Evolutionary conservation across 2,113 vertebrate genomes (phyloP).

Genomic region (Heteronetta atricapilla): DNA sequence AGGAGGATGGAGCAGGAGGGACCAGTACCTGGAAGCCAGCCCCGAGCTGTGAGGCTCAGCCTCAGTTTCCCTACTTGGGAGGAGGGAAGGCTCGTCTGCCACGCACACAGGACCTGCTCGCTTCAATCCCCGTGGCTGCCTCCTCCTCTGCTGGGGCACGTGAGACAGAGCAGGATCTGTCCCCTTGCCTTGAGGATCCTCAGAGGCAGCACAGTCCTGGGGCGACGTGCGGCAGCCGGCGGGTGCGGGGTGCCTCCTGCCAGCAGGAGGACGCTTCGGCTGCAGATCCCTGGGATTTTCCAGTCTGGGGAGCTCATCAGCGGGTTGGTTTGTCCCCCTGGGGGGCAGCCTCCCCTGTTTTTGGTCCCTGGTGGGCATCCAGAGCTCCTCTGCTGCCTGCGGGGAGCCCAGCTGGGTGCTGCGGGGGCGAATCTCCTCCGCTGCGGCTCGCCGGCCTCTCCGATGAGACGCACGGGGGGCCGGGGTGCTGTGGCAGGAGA

Average conservation of each 20-base stretch:
- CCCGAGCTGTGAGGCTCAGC: accelerated
- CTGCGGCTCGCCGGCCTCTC: slow-evolving; percentile 11
- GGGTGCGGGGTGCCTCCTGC: not conserved
- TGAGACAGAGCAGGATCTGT: not conserved
- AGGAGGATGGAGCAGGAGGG: not conserved
- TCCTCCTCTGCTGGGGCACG: not conserved
- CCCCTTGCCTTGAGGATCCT: not conserved
- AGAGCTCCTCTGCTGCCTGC: not conserved
- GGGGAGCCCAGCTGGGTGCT: not conserved
- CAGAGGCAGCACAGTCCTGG: not conserved
- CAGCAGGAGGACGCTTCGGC: not conserved
- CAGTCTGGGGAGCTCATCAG: accelerated
- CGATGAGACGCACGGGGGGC: slow-evolving; percentile 10
- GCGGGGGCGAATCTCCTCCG: not conserved
- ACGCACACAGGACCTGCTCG: accelerated
- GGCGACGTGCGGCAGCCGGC: accelerated
- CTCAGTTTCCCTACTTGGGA: not conserved
- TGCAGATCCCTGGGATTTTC: accelerated
- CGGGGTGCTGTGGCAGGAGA: slow-evolving; percentile 24
- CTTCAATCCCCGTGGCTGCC: not conserved
- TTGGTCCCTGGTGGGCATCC: not conserved
- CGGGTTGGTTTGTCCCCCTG: not conserved
- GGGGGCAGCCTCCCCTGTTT: not conserved
- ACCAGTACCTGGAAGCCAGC: not conserved
- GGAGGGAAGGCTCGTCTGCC: not conserved